These are phyloP conservation scores for Grallaria varia DNA, from an alignment of 2,113 vertebrate genomes.

Conservation along the genomic window DNA sequence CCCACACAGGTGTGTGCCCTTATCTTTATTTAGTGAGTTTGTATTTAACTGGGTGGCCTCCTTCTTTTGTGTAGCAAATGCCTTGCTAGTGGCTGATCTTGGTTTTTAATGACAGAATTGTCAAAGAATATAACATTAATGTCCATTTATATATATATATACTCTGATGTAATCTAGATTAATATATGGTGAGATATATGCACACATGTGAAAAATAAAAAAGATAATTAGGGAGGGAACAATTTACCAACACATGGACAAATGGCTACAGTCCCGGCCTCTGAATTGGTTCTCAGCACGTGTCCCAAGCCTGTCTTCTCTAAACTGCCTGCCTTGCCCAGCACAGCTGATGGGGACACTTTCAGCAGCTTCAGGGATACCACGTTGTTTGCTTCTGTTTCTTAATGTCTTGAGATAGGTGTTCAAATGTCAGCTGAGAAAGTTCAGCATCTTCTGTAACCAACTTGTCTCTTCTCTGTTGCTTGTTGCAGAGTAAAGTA, in stretches of 20 bases:
- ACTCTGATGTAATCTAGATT: neutral
- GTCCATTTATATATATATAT: no score
- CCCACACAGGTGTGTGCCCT: fast-evolving
- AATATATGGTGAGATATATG: neutral
- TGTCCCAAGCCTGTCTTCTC: fast-evolving
- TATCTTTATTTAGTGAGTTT: neutral
- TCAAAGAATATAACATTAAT: neutral
- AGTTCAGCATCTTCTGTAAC: neutral
- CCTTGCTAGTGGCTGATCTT: neutral
- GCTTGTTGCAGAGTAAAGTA: neutral
- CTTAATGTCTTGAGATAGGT: neutral
- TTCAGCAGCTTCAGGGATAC: neutral
- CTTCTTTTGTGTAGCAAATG: neutral
- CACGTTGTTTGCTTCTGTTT: neutral
- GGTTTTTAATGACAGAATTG: neutral
- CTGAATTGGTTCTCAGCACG: neutral
- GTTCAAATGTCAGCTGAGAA: neutral
- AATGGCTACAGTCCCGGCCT: neutral
- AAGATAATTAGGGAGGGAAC: neutral
- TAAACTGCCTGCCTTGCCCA: neutral
- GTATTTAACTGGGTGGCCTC: neutral
- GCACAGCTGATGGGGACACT: neutral
- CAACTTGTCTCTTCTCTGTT: neutral
- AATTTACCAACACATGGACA: neutral
- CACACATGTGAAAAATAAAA: neutral